phyloP scores from a whole-genome alignment of 2,113 vertebrate species.

The Brachypodius melanocephalos region DNA sequence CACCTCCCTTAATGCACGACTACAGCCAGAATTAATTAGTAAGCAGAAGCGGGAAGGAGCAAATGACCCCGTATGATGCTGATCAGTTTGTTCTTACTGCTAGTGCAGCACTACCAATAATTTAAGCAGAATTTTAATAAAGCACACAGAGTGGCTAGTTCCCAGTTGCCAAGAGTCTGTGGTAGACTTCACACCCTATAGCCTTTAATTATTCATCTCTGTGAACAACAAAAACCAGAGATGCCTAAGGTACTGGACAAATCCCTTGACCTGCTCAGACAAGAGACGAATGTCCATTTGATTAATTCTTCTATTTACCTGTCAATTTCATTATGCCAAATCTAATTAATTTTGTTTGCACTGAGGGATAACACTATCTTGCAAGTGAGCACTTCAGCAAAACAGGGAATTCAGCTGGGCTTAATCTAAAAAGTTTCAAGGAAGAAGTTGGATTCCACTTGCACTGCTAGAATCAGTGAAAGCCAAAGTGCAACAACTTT shows the following conservation, averaged over 20 bases:
- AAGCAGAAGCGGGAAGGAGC: constrained; percentile 28
- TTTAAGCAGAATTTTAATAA: constrained; percentile 70
- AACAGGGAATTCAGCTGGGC: background rate
- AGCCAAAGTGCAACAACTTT: background rate
- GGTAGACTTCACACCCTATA: constrained; percentile 26
- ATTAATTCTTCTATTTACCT: background rate
- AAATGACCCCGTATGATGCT: constrained; percentile 62
- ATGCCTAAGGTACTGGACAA: constrained; percentile 45
- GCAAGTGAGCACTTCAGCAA: background rate
- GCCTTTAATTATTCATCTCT: constrained; percentile 58
- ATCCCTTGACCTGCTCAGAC: constrained; percentile 44
- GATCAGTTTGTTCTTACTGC: constrained; percentile 48
- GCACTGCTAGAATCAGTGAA: background rate
- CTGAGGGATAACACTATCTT: background rate
- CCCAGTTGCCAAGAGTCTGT: constrained; percentile 24
- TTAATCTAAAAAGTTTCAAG: background rate
- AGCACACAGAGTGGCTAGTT: background rate
- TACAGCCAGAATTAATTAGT: constrained; percentile 70
- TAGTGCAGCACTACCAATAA: constrained; percentile 40
- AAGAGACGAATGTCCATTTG: constrained; percentile 36
- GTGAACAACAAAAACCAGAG: background rate
- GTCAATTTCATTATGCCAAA: constrained; percentile 16
- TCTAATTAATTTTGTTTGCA: constrained; percentile 28
- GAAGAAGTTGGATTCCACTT: background rate
- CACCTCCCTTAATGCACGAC: constrained; percentile 56